phyloP scores from a whole-genome alignment of 2,797 vertebrate species.

The Psittacula echo region DNA sequence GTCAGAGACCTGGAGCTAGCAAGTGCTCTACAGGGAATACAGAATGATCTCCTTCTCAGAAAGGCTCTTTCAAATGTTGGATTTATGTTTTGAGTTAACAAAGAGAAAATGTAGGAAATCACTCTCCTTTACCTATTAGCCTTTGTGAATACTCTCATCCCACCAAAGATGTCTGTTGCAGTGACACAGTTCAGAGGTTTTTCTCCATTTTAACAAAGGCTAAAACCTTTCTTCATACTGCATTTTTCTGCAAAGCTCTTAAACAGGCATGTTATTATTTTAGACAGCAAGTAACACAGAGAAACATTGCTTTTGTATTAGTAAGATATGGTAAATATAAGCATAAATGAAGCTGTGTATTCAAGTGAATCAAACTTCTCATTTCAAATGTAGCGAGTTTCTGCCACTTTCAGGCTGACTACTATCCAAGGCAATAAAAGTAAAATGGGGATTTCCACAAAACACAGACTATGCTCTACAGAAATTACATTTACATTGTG shows the following conservation, averaged over 20 bases:
- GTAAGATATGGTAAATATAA: not conserved
- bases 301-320: not conserved
- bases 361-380: constrained; percentile 44
- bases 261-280: not conserved
- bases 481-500: not conserved
- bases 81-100: not conserved
- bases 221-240: not conserved
- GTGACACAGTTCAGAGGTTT: not conserved
- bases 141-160: not conserved
- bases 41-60: not conserved
- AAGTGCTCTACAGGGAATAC: not conserved
- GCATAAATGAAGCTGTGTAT: not conserved
- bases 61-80: not conserved
- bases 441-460: constrained; percentile 56
- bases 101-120: not conserved
- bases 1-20: not conserved
- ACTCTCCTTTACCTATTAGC: not conserved
- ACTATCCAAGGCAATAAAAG: not conserved
- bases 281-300: not conserved
- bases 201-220: not conserved
- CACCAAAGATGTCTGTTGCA: not conserved
- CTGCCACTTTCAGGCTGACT: constrained; percentile 58
- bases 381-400: not conserved
- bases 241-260: not conserved
- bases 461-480: not conserved